Conservation (phyloP, 2,888 invertebrate species). For the Sarcophaga subvicina region DNA sequence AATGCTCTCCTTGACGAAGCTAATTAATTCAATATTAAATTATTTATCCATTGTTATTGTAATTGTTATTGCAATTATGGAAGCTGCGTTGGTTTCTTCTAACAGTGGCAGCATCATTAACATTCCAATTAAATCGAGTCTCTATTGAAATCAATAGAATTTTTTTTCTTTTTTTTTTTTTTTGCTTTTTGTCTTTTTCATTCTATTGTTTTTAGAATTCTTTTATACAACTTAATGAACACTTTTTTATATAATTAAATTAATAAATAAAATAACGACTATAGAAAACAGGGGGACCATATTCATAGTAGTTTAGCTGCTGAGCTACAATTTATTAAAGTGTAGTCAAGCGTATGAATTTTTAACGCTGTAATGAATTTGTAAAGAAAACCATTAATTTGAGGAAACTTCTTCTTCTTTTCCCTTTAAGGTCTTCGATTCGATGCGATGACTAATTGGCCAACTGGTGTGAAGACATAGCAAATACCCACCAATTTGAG, state of each 20-base stretch:
- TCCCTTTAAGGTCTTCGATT: too few species aligned
- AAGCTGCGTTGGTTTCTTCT: background rate
- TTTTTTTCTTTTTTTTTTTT: too few species aligned
- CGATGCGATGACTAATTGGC: too few species aligned
- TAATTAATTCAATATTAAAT: background rate
- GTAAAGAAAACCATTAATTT: background rate
- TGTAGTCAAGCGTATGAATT: constrained; percentile 27
- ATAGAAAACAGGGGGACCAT: too few species aligned
- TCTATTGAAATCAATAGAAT: constrained; percentile 3
- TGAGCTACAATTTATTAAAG: constrained; percentile 13
- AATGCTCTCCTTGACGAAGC: too few species aligned
- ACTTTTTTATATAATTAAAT: too few species aligned
- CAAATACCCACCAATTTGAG: too few species aligned
- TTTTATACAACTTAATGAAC: background rate
- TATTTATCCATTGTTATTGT: background rate
- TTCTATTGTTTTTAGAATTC: background rate
- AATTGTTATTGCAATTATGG: background rate
- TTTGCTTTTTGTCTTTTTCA: background rate
- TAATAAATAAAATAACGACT: too few species aligned
- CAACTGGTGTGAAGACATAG: too few species aligned
- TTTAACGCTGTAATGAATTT: constrained; percentile 40
- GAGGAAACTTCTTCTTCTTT: background rate
- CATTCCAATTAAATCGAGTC: constrained; percentile 28
- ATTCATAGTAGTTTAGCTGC: background rate
- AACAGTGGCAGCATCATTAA: constrained; percentile 8